Percentiles rank a stretch among this genome's conserved stretches.
Evolutionary conservation across 1,140 invertebrate genomes (phyloP).

Genomic region (Drosophila malerkotliana): DNA sequence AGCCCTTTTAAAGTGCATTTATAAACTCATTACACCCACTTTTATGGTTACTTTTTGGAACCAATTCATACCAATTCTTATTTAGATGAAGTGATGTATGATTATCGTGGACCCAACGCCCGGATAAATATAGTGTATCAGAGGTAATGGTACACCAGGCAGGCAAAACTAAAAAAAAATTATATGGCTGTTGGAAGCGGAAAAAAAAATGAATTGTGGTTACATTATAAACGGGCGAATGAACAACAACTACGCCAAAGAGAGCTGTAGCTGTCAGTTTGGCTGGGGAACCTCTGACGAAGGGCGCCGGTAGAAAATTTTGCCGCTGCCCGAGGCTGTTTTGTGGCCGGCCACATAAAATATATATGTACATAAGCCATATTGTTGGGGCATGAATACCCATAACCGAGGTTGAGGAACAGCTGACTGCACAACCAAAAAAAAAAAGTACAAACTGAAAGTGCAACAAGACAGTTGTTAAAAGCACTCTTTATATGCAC

Average conservation of each 20-base stretch:
- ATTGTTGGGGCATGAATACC: constrained; percentile 15
- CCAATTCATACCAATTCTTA: constrained; percentile 28
- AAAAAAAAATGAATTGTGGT: constrained; percentile 62
- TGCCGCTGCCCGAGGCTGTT: constrained; percentile 19
- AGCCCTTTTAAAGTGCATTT: background rate
- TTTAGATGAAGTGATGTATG: constrained; percentile 36
- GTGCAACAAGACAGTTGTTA: constrained; percentile 50
- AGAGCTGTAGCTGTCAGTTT: constrained; percentile 37
- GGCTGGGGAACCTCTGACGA: constrained; percentile 56
- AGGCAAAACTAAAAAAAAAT: constrained; percentile 43
- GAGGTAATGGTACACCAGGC: constrained; percentile 43
- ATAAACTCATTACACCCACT: constrained; percentile 30
- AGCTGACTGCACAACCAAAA: constrained; percentile 28
- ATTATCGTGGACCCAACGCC: constrained; percentile 38
- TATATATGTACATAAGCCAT: background rate
- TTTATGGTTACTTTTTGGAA: constrained; percentile 4
- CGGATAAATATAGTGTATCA: constrained; percentile 47
- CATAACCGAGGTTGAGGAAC: constrained; percentile 17
- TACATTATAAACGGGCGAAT: constrained; percentile 76
- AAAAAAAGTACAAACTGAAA: background rate
- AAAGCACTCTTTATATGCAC: constrained; percentile 64
- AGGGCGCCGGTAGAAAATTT: constrained; percentile 50
- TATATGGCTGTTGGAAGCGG: constrained; percentile 31
- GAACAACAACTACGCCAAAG: constrained; percentile 46
- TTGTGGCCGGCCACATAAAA: constrained; percentile 34